Percentiles rank a stretch among this genome's conserved stretches.
These are phyloP conservation scores for Falco berigora DNA, from an alignment of 2,797 vertebrate species.

Conservation along the genomic window DNA sequence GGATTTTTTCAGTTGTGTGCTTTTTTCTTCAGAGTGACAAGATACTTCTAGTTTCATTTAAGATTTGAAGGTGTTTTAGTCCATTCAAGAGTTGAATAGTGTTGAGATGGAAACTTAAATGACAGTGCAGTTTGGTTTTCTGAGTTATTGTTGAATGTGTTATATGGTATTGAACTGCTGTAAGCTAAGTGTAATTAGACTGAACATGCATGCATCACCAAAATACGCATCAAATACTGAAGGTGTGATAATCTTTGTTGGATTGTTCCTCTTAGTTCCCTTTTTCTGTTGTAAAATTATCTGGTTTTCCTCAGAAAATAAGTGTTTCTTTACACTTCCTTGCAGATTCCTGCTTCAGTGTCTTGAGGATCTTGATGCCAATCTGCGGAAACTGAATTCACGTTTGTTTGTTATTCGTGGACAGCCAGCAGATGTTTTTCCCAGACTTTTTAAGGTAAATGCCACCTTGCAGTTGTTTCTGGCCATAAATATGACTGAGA, in stretches of 20 bases:
- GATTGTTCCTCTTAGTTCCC: not conserved
- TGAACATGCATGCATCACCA: not conserved
- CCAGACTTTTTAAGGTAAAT: slow-evolving; percentile 90
- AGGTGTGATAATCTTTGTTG: not conserved
- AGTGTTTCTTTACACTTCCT: not conserved
- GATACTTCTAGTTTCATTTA: not conserved
- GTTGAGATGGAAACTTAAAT: not conserved
- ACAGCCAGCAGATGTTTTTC: slow-evolving; percentile 95
- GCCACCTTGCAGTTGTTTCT: not conserved
- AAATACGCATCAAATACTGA: not conserved
- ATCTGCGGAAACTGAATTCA: slow-evolving; percentile 91
- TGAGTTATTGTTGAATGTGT: not conserved
- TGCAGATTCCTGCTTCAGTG: slow-evolving; percentile 90
- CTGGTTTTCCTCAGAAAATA: not conserved
- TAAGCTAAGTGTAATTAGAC: not conserved
- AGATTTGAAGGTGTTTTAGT: not conserved
- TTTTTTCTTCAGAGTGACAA: not conserved
- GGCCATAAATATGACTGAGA: not conserved
- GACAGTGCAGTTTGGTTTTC: not conserved
- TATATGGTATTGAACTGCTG: not conserved
- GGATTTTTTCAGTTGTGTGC: not conserved
- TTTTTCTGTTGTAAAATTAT: not conserved
- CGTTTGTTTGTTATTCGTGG: slow-evolving; percentile 94
- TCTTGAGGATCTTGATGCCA: slow-evolving; percentile 92
- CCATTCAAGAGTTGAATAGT: not conserved